Evolutionary conservation across 2,113 vertebrate genomes (phyloP), one percentile per base, ranked within the genome.

Genomic region (Odocoileus virginianus): DNA sequence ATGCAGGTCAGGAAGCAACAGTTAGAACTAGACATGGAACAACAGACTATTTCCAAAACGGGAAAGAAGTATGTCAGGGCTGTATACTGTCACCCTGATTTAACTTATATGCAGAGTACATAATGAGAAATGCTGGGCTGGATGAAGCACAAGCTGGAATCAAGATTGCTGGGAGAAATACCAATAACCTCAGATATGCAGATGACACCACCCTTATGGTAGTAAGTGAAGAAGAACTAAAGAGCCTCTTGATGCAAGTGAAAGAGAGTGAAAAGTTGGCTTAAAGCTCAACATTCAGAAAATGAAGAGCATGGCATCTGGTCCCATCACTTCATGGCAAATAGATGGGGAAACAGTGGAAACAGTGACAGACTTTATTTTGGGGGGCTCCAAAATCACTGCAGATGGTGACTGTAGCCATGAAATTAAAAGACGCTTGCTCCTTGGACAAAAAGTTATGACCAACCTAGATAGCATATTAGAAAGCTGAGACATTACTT

Each of bases 151-250:
- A 67, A 67, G 33, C 33, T 67, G 33, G 7, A 67, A n/a, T 67
- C 61, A 67, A n/a, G 61, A 67, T 5, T n/a, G 1, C 33, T 4
- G 0, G 7, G 30, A 67, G 33, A 67, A 19, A n/a, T 67, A n/a
- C 19, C 61, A 64, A 17, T n/a, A 64, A 64, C 61, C 61, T 64
- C 15, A 9, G 30, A 64, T 64, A 64, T 17, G 61, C 16, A n/a
- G 61, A 67, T 67, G 61, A 67, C 3, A 67, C 61, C 3, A 67
- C 2, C 33, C 33, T 64, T n/a, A n/a, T n/a, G 61, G 28, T 7
- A n/a, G 61, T n/a, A 67, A 67, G 33, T n/a, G 17, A 67, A 54
- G 52, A 52, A 64, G 61, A 64, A 64, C 60, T 64, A 64, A 33
- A 17, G 30, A 64, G 30, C 60, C 60, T 64, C 30, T 64, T 16